Base-by-base conservation (phyloP, 2,797 vertebrate species). In the Muscicapa comitata region DNA sequence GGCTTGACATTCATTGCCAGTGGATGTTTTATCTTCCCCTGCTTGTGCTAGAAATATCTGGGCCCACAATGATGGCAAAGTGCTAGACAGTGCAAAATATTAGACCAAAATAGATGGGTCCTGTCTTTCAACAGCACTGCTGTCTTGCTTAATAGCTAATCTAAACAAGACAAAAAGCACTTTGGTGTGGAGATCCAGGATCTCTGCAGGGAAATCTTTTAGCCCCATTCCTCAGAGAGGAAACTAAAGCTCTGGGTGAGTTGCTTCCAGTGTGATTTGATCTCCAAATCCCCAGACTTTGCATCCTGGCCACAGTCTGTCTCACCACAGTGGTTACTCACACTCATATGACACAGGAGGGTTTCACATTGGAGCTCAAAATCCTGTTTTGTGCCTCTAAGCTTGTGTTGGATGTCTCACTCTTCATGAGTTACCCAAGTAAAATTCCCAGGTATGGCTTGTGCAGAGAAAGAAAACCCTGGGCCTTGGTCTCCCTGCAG, bases 1-100 rank as follows among this genome's bases (percentile, higher is more conserved):
- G 72, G 33, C 51, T 91, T 8, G 6, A n/a, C n/a, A 63, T 70
- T 91, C 76, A 5, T 33, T 78, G 82, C 72, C 85, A 90, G 70
- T 7, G 73, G 87, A 78, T 78, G 62, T 67, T 96, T 88, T 92
- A 90, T 94, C 85, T 93, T 90, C 16, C 65, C 28, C 54, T 70
- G 21, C 54, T 70, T 73, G 51, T 74, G 68, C 68, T 86, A 48
- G 91, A 95, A 87, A 91, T 87, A 55, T 37, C 2, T 43, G 78
- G 57, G 62, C 78, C 81, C 68, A 61, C n/a, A 68, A 29, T 19
- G 53, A 83, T 61, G 89, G 81, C 81, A 92, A 68, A 48, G 74
- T 85, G 77, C 3, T 66, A 54, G 83, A 89, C 67, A 89, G 37
- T 17, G 51, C 38, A 57, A 43, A 54, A 87, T 92, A 77, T 72